A percentile compares a stretch with the other conserved stretches of the same genome.
Conservation (phyloP, 92 coral and sea anemone genomes). For the Zoanthus gigantus region DNA sequence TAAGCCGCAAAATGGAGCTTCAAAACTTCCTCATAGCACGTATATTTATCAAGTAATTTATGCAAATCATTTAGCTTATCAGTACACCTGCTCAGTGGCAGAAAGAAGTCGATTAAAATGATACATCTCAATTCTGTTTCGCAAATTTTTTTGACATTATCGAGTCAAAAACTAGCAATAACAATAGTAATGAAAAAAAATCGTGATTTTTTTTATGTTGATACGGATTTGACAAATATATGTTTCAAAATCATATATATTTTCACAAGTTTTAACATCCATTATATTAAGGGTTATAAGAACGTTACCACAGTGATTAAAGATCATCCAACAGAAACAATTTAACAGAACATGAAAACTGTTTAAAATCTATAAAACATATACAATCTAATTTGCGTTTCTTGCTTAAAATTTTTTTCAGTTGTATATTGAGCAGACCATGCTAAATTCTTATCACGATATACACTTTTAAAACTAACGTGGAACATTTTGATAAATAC, state of each 20-base stretch:
- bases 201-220: neutral
- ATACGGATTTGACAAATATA: neutral
- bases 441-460: neutral
- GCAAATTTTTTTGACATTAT: neutral
- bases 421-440: neutral
- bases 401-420: neutral
- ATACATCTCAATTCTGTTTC: neutral
- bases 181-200: neutral
- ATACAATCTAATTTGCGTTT: neutral
- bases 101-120: neutral
- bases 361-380: neutral
- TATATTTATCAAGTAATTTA: neutral
- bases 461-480: neutral
- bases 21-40: neutral
- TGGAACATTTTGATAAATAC: neutral
- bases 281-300: neutral
- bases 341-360: neutral
- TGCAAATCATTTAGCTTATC: neutral
- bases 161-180: neutral
- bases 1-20: neutral
- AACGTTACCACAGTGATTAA: neutral
- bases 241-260: neutral
- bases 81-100: neutral
- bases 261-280: neutral
- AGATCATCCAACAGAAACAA: conserved; percentile 3